These are phyloP conservation scores for Gouania willdenowi DNA, from an alignment of 2,797 vertebrate genomes.

Conservation along the genomic window DNA sequence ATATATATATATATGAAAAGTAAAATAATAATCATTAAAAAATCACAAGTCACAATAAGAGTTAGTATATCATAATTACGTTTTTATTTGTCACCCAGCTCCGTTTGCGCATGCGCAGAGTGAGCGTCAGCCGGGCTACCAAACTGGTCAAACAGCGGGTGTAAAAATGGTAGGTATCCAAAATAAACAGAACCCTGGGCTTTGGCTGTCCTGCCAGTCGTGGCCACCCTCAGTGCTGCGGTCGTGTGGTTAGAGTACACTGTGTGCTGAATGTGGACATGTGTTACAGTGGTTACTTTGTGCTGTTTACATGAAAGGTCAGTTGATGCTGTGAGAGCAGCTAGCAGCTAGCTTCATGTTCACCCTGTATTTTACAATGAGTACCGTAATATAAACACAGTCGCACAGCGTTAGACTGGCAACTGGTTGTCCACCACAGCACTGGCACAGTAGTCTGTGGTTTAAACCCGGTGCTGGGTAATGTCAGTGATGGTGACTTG, in stretches of 20 bases:
- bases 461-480: not conserved
- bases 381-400: not conserved
- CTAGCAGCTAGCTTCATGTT: constrained; percentile 74
- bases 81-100: too few relatives aligned
- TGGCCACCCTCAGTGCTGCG: constrained; percentile 3
- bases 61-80: too few relatives aligned
- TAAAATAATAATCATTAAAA: too few relatives aligned
- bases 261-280: constrained; percentile 21
- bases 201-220: constrained; percentile 13
- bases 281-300: constrained; percentile 34
- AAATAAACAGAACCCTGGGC: constrained; percentile 70
- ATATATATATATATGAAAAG: too few relatives aligned
- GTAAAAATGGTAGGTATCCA: constrained; percentile 92
- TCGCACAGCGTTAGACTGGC: too few relatives aligned
- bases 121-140: constrained; percentile 72
- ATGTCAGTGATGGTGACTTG: constrained; percentile 18
- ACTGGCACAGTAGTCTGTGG: constrained; percentile 22
- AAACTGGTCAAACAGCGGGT: constrained; percentile 85
- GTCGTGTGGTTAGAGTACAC: constrained; percentile 7
- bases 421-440: not conserved
- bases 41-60: too few relatives aligned
- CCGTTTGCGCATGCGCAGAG: constrained; percentile 75
- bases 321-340: constrained; percentile 82
- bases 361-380: too few relatives aligned
- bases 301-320: constrained; percentile 71